Base-by-base conservation (phyloP, 1,140 invertebrate species). In the Pseudomyrmex cubaensis region DNA sequence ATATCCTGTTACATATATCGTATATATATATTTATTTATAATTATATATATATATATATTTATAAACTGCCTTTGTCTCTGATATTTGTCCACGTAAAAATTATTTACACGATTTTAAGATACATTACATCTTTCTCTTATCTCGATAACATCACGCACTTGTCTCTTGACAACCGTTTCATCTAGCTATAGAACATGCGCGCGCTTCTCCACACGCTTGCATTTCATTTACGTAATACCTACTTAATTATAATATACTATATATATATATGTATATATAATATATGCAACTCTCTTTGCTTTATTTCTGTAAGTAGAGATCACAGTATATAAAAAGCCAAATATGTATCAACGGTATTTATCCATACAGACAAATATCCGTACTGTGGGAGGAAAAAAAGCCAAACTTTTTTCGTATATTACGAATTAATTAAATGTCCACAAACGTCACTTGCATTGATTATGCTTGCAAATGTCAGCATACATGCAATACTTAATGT, bases 251-350 rank as follows among this genome's bases (percentile, higher is more conserved):
- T 78, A 83, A 25, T 25, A 4, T 25, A 25, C 1, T 25, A 25
- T 25, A 25, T 25, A 25, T 25, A 25, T 25, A 25, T 25, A 35
- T 35, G 5, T 35, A 35, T 35, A 35, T 35, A 35, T 35, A 35
- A 35, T 35, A 35, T 59, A 69, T 84, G 48, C 74, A 80, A 84
- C 35, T 35, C 35, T 62, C 12, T 52, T 83, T 73, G 48, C 20
- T 63, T 46, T 64, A 20, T 78, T 63, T 46, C 25, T 59, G 82
- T 52, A 10, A 54, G 75, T 87, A 92, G 93, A 94, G 93, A 94
- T 94, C 94, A 94, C 94, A 94, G 94, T 94, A 93, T 93, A 94
- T 91, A 94, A 92, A 91, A 93, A 94, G 93, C 93, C 92, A 93
- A 91, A 93, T 94, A 93, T 87, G 93, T 90, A 85, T 93, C 89